A percentile compares a stretch with the other conserved stretches of the same genome.
Evolutionary conservation across 2,113 vertebrate species (phyloP).

Genomic region (Mola mola): DNA sequence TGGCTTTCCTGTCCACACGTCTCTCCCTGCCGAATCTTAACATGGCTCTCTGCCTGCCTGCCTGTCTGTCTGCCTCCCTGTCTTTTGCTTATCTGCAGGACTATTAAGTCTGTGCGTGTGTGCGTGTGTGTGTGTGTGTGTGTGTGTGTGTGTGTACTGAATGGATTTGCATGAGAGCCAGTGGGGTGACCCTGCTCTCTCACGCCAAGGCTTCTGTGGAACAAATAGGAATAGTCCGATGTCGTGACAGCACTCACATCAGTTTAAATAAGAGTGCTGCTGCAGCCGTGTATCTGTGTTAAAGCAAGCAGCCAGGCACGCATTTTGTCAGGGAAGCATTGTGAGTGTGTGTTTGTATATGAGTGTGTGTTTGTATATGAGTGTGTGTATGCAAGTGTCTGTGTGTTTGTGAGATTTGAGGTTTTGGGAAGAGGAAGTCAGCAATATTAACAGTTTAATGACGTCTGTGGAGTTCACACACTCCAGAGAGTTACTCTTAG

Average conservation of each 20-base stretch:
- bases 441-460: slow-evolving; percentile 69
- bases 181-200: slow-evolving; percentile 78
- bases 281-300: slow-evolving; percentile 54
- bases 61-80: slow-evolving; percentile 45
- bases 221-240: slow-evolving; percentile 82
- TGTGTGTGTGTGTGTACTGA: slow-evolving; percentile 50
- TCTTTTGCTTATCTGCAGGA: slow-evolving; percentile 66
- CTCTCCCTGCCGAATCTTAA: slow-evolving; percentile 25
- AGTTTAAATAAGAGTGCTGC: slow-evolving; percentile 80
- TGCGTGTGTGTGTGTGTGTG: slow-evolving; percentile 23
- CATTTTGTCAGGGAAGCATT: slow-evolving; percentile 71
- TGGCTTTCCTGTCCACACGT: slow-evolving; percentile 18
- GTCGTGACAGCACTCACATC: slow-evolving; percentile 85
- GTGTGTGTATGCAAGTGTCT: slow-evolving; percentile 39
- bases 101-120: slow-evolving; percentile 60
- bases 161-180: slow-evolving; percentile 83
- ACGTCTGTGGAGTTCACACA: slow-evolving; percentile 52
- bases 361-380: slow-evolving; percentile 41
- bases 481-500: slow-evolving; percentile 38
- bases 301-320: slow-evolving; percentile 67
- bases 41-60: slow-evolving; percentile 11
- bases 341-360: slow-evolving; percentile 36
- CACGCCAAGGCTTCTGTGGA: slow-evolving; percentile 81
- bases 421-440: slow-evolving; percentile 56
- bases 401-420: slow-evolving; percentile 54